Evolutionary conservation across 2,113 vertebrate genomes (phyloP).

Genomic region (Ptyas mucosa): DNA sequence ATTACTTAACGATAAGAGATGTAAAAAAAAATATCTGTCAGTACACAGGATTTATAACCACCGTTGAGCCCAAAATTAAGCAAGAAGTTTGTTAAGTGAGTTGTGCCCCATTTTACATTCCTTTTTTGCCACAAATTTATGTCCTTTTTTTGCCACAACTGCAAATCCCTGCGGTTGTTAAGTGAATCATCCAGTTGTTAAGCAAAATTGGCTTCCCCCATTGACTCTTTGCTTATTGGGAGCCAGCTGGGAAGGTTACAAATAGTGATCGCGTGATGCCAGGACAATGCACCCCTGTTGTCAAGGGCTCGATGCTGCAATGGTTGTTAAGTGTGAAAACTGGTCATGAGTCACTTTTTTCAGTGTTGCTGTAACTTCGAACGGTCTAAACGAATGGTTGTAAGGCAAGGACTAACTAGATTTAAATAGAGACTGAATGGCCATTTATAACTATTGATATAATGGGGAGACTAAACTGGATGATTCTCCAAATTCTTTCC

Average conservation of each 20-base stretch:
- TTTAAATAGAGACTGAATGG: neutral
- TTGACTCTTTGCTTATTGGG: neutral
- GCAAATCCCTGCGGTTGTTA: neutral
- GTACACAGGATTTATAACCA: neutral
- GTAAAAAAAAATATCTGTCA: neutral
- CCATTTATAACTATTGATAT: neutral
- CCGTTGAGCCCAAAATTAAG: neutral
- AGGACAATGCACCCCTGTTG: neutral
- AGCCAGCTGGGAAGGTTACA: neutral
- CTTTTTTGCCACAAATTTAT: too few species aligned
- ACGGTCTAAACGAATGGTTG: neutral
- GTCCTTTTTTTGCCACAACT: neutral
- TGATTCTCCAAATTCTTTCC: neutral
- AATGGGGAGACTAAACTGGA: neutral
- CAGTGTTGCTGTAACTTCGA: neutral
- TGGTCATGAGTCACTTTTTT: neutral
- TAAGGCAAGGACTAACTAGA: neutral
- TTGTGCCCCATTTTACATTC: neutral
- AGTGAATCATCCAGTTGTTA: neutral
- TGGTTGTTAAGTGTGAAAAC: neutral
- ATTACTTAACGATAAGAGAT: neutral
- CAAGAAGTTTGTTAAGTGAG: neutral
- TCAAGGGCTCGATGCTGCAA: neutral
- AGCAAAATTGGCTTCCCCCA: neutral
- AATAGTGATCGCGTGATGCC: neutral